phyloP scores from a whole-genome alignment of 1,140 invertebrate genomes.

The Papilio machaon region DNA sequence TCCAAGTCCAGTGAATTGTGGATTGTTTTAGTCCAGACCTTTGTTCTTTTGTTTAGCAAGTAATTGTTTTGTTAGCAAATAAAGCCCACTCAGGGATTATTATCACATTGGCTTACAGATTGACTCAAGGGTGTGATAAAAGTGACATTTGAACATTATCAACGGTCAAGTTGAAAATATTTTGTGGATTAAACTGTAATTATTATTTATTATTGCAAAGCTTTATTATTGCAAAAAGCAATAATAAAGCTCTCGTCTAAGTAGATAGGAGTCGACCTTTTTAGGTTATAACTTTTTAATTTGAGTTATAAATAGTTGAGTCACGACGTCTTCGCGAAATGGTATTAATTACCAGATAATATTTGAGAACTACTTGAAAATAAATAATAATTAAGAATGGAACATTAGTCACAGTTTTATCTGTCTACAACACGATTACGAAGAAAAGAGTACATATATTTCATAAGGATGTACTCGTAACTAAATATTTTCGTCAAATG shows the following conservation, averaged over 20 bases:
- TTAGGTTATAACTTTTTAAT: background rate
- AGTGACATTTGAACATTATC: no score
- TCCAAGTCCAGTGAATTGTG: slow-evolving; percentile 29
- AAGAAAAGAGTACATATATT: background rate
- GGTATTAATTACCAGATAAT: background rate
- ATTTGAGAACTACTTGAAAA: background rate
- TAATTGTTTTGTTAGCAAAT: slow-evolving; percentile 16
- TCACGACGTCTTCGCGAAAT: background rate
- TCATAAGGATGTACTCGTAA: background rate
- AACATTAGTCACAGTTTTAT: background rate
- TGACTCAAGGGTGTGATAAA: background rate
- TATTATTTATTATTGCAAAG: no score
- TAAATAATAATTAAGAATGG: background rate
- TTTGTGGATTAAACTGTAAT: no score
- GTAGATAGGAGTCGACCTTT: no score
- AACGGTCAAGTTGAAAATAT: no score
- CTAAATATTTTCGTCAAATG: background rate
- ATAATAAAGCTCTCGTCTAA: no score
- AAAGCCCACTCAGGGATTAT: slow-evolving; percentile 16
- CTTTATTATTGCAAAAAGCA: no score
- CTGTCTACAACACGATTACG: background rate
- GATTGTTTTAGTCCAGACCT: background rate
- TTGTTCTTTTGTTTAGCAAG: slow-evolving; percentile 28
- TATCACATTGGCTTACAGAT: background rate
- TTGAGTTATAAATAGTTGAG: background rate